Conservation (phyloP, 2,888 invertebrate genomes). For the Pinctada fucata region DNA sequence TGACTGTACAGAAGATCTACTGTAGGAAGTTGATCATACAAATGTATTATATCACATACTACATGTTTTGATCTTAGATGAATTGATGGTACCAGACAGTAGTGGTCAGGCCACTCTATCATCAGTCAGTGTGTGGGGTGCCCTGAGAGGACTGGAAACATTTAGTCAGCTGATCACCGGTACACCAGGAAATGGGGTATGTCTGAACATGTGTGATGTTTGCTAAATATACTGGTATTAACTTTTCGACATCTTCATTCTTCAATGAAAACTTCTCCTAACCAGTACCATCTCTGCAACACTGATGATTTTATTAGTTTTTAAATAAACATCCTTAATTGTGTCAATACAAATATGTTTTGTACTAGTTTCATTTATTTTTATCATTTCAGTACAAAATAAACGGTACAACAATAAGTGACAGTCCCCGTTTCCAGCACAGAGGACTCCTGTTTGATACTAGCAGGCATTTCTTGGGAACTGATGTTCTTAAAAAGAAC, state of each 20-base stretch:
- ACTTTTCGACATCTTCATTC: too few species aligned
- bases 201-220: too few species aligned
- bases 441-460: conserved; percentile 75
- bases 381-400: conserved; percentile 60
- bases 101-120: conserved; percentile 46
- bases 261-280: too few species aligned
- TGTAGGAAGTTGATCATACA: too few species aligned
- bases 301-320: too few species aligned
- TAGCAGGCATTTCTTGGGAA: conserved; percentile 73
- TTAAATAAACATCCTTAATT: too few species aligned
- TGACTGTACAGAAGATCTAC: too few species aligned
- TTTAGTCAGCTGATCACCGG: conserved; percentile 85
- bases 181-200: conserved; percentile 1
- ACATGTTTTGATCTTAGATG: conserved; percentile 53
- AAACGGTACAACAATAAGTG: conserved; percentile 69
- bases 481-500: conserved; percentile 66
- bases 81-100: conserved; percentile 80
- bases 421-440: conserved; percentile 73
- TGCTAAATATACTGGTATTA: too few species aligned
- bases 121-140: conserved; percentile 84
- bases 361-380: not conserved
- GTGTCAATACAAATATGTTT: too few species aligned
- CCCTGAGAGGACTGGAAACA: conserved; percentile 90
- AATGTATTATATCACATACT: too few species aligned
- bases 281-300: too few species aligned